A percentile compares a stretch with the other conserved stretches of the same genome.
Evolutionary conservation across 2,113 vertebrate species (phyloP).

Genomic region (Apteryx owenii): DNA sequence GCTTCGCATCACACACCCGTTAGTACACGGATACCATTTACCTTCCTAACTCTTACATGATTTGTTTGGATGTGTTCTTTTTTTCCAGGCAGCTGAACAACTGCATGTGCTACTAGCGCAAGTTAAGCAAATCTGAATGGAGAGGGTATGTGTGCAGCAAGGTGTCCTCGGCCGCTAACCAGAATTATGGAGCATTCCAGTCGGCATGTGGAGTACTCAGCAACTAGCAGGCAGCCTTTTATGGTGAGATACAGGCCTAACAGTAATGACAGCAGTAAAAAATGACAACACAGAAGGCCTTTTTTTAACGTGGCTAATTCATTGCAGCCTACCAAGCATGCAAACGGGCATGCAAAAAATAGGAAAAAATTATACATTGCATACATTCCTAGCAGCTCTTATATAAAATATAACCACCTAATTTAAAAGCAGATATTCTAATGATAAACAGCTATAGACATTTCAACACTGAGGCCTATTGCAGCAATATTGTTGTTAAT

Average conservation of each 20-base stretch:
- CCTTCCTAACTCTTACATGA: background rate
- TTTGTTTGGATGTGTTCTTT: background rate
- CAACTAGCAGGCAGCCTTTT: constrained; percentile 1
- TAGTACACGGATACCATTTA: background rate
- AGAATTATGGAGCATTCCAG: constrained; percentile 57
- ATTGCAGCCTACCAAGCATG: background rate
- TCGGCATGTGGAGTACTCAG: background rate
- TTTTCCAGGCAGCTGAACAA: background rate
- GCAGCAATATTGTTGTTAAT: background rate
- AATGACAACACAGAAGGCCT: constrained; percentile 12
- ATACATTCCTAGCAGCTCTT: background rate
- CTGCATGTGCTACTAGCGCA: background rate
- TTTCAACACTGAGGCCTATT: background rate
- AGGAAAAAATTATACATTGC: background rate
- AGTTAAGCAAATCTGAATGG: background rate
- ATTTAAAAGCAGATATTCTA: background rate
- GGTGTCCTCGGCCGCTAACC: constrained; percentile 45
- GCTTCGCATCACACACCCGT: background rate
- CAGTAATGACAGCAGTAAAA: constrained; percentile 17
- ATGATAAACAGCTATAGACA: background rate
- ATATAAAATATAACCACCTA: background rate
- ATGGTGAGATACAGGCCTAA: constrained; percentile 29
- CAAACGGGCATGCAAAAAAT: background rate
- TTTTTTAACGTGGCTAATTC: background rate
- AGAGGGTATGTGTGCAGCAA: constrained; percentile 10